These are phyloP conservation scores for Tamias sibiricus DNA, from an alignment of 2,113 vertebrate genomes.

Conservation along the genomic window DNA sequence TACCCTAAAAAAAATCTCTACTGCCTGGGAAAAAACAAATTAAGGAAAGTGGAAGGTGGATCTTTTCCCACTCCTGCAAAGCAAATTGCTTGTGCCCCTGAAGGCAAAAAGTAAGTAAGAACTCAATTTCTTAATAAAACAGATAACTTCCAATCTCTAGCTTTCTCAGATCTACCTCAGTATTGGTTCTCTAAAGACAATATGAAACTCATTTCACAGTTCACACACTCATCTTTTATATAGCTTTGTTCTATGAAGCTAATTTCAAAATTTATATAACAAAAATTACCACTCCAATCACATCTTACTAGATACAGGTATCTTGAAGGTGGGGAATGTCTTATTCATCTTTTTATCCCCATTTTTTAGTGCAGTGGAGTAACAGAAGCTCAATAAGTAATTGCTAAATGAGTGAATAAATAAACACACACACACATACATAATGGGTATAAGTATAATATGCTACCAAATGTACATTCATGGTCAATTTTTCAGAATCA, in stretches of 20 bases:
- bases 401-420: not conserved
- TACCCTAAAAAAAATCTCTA: not conserved
- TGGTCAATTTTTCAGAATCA: constrained; percentile 30
- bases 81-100: not conserved
- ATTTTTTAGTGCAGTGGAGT: not conserved
- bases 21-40: not conserved
- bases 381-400: constrained; percentile 33
- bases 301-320: constrained; percentile 6
- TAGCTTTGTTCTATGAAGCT: constrained; percentile 8
- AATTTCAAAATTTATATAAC: constrained; percentile 50
- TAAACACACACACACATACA: not conserved
- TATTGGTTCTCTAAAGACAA: constrained; percentile 45
- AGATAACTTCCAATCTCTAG: not conserved
- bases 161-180: not conserved
- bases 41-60: not conserved
- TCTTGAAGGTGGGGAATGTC: not conserved
- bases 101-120: constrained; percentile 47
- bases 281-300: constrained; percentile 39
- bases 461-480: not conserved
- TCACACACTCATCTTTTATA: constrained; percentile 38
- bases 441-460: not conserved
- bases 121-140: constrained; percentile 58
- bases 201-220: constrained; percentile 41
- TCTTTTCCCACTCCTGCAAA: not conserved
- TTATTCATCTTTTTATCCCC: not conserved